Percentiles rank a stretch among this genome's conserved stretches.
These are phyloP conservation scores for Cynocephalus volans DNA, from an alignment of 2,113 vertebrate genomes.

Conservation along the genomic window DNA sequence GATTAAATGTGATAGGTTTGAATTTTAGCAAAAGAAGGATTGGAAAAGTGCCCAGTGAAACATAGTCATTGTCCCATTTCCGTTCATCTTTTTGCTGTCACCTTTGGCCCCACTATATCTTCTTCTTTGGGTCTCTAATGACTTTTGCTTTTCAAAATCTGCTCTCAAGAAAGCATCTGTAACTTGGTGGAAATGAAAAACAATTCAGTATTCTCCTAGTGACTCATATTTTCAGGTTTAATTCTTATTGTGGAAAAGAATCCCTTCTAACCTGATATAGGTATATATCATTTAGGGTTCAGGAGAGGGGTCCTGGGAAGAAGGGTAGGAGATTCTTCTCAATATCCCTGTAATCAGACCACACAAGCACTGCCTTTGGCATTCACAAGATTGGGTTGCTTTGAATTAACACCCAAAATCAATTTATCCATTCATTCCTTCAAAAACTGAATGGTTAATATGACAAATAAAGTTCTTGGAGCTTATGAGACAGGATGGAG, in stretches of 20 bases:
- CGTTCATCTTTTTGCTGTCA: neutral
- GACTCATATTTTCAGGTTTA: neutral
- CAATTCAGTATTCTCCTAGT: neutral
- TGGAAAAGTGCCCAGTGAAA: neutral
- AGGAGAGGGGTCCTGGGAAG: neutral
- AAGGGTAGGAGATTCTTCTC: neutral
- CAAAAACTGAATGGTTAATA: neutral
- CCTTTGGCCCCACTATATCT: neutral
- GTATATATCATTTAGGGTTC: neutral
- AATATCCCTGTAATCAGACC: neutral
- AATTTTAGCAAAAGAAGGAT: neutral
- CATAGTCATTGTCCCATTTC: neutral
- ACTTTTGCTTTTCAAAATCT: conserved; percentile 23
- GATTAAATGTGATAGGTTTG: neutral
- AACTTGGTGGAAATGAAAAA: neutral
- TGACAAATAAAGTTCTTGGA: neutral
- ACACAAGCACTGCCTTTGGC: neutral
- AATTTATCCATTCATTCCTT: neutral
- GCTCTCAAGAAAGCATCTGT: neutral
- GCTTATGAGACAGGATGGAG: neutral
- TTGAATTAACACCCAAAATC: neutral
- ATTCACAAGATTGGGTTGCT: neutral
- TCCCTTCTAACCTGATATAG: neutral
- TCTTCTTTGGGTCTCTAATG: conserved; percentile 8
- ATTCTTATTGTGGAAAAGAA: conserved; percentile 3